Percentiles rank a stretch among this genome's conserved stretches.
Conservation (phyloP, 2,888 invertebrate genomes). For the Seira sanloemensis region DNA sequence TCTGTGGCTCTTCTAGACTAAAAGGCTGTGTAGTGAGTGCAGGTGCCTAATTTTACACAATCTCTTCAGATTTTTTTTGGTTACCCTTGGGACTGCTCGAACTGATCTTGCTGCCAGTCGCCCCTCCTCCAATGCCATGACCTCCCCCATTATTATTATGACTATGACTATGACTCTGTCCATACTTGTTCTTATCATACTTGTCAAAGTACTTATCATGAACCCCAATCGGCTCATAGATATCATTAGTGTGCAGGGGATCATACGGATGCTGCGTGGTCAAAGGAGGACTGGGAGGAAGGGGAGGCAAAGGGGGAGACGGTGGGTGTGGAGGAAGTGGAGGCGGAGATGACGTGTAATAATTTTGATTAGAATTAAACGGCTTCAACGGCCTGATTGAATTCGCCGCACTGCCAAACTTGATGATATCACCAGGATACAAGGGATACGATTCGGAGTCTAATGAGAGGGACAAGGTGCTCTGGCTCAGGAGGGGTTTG, state of each 20-base stretch:
- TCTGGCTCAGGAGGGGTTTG: conserved; percentile 62
- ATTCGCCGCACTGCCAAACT: conserved; percentile 58
- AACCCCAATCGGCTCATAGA: conserved; percentile 48
- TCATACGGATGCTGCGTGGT: conserved; percentile 54
- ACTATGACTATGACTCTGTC: conserved; percentile 8
- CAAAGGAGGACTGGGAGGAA: conserved; percentile 25
- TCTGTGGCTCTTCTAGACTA: no score
- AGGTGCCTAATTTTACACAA: no score
- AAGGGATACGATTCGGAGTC: conserved; percentile 70
- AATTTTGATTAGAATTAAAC: conserved; percentile 22
- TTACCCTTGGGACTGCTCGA: conserved; percentile 57
- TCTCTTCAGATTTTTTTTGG: background rate
- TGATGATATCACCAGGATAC: conserved; percentile 69
- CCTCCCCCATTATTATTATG: no score
- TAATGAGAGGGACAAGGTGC: conserved; percentile 39
- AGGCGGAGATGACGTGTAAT: conserved; percentile 36
- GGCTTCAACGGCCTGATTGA: conserved; percentile 58
- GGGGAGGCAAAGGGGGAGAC: conserved; percentile 21
- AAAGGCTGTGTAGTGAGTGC: no score
- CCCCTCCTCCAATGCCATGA: conserved; percentile 33
- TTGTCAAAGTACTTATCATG: conserved; percentile 49
- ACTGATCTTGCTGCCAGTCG: conserved; percentile 39
- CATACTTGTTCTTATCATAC: conserved; percentile 38
- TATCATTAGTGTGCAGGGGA: conserved; percentile 52
- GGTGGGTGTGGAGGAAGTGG: conserved; percentile 36